Evolutionary conservation across 2,797 vertebrate species (phyloP), one percentile per base, ranked within the genome.

Genomic region (Malacoraja senta): DNA sequence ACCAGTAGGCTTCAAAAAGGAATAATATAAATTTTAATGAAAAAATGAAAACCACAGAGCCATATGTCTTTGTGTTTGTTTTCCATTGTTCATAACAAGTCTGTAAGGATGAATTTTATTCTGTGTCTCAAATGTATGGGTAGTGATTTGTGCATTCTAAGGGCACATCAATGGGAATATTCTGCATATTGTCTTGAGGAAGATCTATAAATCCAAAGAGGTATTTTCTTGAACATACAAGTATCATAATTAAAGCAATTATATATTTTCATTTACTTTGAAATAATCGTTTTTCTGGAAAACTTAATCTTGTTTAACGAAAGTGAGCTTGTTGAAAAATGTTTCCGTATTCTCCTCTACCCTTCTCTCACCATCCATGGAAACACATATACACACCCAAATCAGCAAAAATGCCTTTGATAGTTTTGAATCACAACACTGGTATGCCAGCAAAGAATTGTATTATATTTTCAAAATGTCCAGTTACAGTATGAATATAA

Each of bases 361-460:
- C 9, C 76, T 72, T 72, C 26, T 15, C 61, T 19, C 15, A 10
- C 53, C 81, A 24, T 3, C n/a, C n/a, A 71, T 19, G 19, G 44
- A 7, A 53, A 53, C 44, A 7, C 44, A 53, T 53, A 53, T 53
- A 53, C 44, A 12, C 13, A 68, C 58, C 9, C 29, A 9, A n/a
- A 78, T 32, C 29, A 9, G 65, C 7, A 63, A 32, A 21, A 24
- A 58, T 32, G 8, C 32, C 32, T 88, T 68, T 68, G 7, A 19
- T 68, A 19, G 3, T 0, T 88, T 68, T 88, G 84, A 88, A 88
- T 88, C 84, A 88, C 84, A 88, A 88, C 61, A 88, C n/a, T 88
- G 84, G 84, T 88, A 88, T 88, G 84, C 24, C 63, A 68, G 15
- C 15, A 24, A 35, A 21, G 12, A 83, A 83, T 63, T 86, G 29